Evolutionary conservation across 1,140 invertebrate species (phyloP).

Genomic region (Drosophila pallidifrons): DNA sequence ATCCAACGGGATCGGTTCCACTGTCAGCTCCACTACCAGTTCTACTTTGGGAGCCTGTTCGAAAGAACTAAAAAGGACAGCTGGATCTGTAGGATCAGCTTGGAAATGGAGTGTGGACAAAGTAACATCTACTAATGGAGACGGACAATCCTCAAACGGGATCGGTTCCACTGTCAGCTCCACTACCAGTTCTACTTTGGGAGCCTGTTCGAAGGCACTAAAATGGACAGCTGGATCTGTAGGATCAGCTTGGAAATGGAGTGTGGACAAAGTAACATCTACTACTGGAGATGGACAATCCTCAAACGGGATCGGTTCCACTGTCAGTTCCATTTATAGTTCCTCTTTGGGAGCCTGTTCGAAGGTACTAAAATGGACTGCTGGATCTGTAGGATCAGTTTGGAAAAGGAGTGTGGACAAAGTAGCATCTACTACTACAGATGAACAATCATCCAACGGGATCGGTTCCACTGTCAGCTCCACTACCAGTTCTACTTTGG

Average conservation of each 20-base stretch:
- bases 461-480: no score
- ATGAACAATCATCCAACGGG: no score
- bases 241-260: slow-evolving; percentile 15
- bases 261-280: not conserved
- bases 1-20: not conserved
- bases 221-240: no score
- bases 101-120: slow-evolving; percentile 3
- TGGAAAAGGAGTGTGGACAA: slow-evolving; percentile 5
- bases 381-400: not conserved
- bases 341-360: not conserved
- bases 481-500: no score
- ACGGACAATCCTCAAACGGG: not conserved
- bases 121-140: not conserved
- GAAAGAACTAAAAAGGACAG: not conserved
- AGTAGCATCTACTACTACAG: not conserved
- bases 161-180: no score
- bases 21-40: not conserved
- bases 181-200: no score
- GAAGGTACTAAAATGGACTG: slow-evolving; percentile 4
- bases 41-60: not conserved
- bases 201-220: no score
- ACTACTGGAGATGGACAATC: not conserved
- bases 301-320: not conserved
- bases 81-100: not conserved
- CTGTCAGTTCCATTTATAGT: not conserved